These are phyloP conservation scores for Penaeus japonicus DNA, from an alignment of 1,140 invertebrate species.

Conservation along the genomic window DNA sequence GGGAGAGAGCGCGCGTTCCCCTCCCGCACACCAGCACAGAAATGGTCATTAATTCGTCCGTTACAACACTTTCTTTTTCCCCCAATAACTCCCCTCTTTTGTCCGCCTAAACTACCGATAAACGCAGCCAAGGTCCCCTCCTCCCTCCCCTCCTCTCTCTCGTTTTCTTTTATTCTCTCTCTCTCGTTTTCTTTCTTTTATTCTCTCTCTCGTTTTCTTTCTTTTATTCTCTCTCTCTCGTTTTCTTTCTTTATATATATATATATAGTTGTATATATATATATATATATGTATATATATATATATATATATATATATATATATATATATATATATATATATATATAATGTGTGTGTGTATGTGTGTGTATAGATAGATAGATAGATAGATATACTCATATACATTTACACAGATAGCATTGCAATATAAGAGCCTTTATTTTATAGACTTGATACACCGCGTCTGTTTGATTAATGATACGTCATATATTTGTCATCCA, in stretches of 20 bases:
- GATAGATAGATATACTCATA: background rate
- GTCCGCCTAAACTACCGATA: background rate
- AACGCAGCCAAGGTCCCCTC: background rate
- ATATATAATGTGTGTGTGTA: background rate
- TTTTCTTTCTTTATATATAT: no score
- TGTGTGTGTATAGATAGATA: background rate
- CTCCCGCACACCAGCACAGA: background rate
- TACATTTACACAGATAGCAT: no score
- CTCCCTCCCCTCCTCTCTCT: background rate
- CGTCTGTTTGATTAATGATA: no score
- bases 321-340: no score
- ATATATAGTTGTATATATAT: background rate
- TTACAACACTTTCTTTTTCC: constrained; percentile 29
- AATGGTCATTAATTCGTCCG: constrained; percentile 14
- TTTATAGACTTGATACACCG: no score
- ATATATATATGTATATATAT: constrained; percentile 3
- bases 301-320: background rate
- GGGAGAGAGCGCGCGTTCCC: background rate
- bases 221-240: no score
- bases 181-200: no score
- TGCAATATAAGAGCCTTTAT: no score
- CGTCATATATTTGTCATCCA: no score
- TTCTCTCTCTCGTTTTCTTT: no score
- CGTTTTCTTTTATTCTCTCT: background rate
- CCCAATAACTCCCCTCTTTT: background rate